Evolutionary conservation across 1,140 invertebrate species (phyloP), one percentile per base, ranked within the genome.

Genomic region (Parasteatoda tepidariorum): DNA sequence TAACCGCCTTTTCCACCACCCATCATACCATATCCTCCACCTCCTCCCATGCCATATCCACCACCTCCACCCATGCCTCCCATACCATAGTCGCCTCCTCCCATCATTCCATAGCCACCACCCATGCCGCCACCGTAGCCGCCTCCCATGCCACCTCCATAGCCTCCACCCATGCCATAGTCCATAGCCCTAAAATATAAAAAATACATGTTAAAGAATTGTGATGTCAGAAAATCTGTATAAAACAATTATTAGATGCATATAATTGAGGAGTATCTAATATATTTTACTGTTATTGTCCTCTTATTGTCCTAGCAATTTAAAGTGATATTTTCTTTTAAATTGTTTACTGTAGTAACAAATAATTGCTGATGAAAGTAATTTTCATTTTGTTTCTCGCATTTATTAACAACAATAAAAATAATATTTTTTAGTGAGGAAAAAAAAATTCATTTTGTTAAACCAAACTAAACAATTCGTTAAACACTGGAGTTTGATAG

Each of bases 91-190:
- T 48, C 68, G 22, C 41, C 41, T 24, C 68, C 68, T 33, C 54
- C 54, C 68, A 73, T 73, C 22, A 38, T 41, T 31, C 68, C 68
- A 31, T 41, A 38, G n/a, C 68, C 68, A 30, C 68, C 68, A 22
- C 41, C 48, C 48, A 71, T 71, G 2, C 68, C 68, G 2, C 68
- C 68, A 7, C 68, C 68, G 2, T 55, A 55, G 9, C 66, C 66
- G 3, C 68, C 68, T 7, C 68, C 68, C 68, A 71, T 71, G 1
- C 68, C 68, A 9, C 68, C 68, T 13, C 70, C 70, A 31, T 71
- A 71, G 0, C 68, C 68, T 22, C 68, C 68, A 54, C 68, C 68
- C 67, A 71, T 71, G 24, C 26, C 67, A 55, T 55, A 54, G 26
- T 48, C 70, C 55, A 31, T 3, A 6, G 9, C 70, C 48, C 54